Evolutionary conservation across 1,140 invertebrate genomes (phyloP), one percentile per base, ranked within the genome.

Genomic region (Paraescarpia echinospica): DNA sequence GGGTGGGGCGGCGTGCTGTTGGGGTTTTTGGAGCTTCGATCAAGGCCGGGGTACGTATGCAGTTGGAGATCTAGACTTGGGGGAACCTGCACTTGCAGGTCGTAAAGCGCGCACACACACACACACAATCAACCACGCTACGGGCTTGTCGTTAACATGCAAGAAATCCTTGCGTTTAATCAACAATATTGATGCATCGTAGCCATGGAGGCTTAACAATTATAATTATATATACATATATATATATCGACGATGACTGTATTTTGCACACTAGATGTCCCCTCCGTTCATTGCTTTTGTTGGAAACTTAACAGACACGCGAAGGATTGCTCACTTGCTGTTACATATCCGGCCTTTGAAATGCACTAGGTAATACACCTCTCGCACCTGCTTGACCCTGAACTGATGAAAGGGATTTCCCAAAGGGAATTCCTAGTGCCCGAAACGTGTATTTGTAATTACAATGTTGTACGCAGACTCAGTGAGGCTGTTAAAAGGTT

Each of bases 391-490:
- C 59, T 77, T 77, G 59, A 77, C 8, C 59, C 59, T 77, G 59
- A 77, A 77, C 59, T 77, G 59, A 77, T 77, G 59, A 34, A 92
- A 91, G 93, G 93, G 93, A 94, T 93, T 94, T 94, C 93, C 94
- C 93, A 93, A 93, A 93, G 94, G 94, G 93, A 94, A 94, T 94
- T 93, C 92, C 91, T 93, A 34, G 91, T 93, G 94, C 94, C 94
- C 94, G 92, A 91, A 94, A 92, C 93, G 59, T 91, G 94, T 51
- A 94, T 94, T 93, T 90, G 91, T 31, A 89, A 93, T 59, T 93
- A 93, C 77, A 77, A 77, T 77, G 14, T 77, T 77, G 59, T 77
- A 77, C 59, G 59, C 59, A 77, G 59, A 77, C 59, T 77, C 59
- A 77, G 59, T 77, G 59, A 2, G 59, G 59, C 59, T 77, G 59